Evolutionary conservation across 2,797 vertebrate genomes (phyloP).

Genomic region (Capromys pilorides): DNA sequence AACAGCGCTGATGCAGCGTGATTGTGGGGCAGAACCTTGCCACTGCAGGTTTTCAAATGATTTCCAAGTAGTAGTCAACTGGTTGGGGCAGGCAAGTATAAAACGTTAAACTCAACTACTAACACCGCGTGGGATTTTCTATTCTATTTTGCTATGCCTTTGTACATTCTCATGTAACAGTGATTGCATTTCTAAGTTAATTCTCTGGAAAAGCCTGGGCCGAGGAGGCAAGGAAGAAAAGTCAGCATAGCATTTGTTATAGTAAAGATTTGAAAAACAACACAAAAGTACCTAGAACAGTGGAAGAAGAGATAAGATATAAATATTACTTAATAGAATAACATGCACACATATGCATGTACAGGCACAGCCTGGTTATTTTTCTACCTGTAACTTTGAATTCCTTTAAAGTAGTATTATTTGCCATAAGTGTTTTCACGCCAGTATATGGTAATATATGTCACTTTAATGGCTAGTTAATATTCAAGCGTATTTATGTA

Average conservation of each 20-base stretch:
- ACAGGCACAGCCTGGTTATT: background rate
- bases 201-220: background rate
- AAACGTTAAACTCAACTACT: background rate
- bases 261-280: background rate
- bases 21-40: background rate
- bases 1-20: background rate
- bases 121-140: background rate
- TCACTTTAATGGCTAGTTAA: background rate
- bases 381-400: constrained; percentile 9
- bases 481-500: background rate
- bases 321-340: background rate
- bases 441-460: background rate
- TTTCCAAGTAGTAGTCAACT: background rate
- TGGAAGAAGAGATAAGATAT: background rate
- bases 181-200: background rate
- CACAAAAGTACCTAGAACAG: background rate
- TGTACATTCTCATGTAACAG: background rate
- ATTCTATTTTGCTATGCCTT: background rate
- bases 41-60: background rate
- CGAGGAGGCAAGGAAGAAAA: background rate
- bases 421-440: constrained; percentile 3
- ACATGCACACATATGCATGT: background rate
- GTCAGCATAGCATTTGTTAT: background rate
- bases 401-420: background rate
- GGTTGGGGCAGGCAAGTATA: background rate